Percentiles rank a stretch among this genome's conserved stretches.
These are phyloP conservation scores for Tyto alba DNA, from an alignment of 2,113 vertebrate species.

Conservation along the genomic window DNA sequence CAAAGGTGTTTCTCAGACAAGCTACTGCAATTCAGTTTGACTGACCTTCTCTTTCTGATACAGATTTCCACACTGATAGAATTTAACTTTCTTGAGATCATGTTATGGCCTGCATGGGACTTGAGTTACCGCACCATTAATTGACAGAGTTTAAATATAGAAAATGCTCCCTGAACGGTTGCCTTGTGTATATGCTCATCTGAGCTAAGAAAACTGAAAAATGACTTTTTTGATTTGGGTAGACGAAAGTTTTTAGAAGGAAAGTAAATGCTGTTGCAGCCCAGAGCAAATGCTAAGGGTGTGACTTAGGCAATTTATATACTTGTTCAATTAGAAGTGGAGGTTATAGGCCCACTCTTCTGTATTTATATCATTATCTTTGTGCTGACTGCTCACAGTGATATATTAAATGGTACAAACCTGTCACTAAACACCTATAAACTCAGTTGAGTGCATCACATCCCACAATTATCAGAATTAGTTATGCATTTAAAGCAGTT, in stretches of 20 bases:
- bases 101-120: background rate
- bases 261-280: background rate
- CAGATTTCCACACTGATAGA: background rate
- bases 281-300: background rate
- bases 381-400: background rate
- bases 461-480: background rate
- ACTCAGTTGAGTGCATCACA: background rate
- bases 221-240: background rate
- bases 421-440: background rate
- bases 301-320: background rate
- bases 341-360: background rate
- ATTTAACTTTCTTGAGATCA: background rate
- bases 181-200: background rate
- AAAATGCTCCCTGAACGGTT: background rate
- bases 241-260: background rate
- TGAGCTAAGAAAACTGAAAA: background rate
- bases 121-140: background rate
- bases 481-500: background rate
- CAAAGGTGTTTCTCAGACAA: background rate
- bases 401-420: background rate
- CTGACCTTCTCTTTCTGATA: background rate
- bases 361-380: background rate
- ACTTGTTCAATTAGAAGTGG: background rate
- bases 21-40: background rate
- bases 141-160: background rate